These are phyloP conservation scores for Acanthurus leucopareius DNA, from an alignment of 2,797 vertebrate genomes.

Conservation along the genomic window DNA sequence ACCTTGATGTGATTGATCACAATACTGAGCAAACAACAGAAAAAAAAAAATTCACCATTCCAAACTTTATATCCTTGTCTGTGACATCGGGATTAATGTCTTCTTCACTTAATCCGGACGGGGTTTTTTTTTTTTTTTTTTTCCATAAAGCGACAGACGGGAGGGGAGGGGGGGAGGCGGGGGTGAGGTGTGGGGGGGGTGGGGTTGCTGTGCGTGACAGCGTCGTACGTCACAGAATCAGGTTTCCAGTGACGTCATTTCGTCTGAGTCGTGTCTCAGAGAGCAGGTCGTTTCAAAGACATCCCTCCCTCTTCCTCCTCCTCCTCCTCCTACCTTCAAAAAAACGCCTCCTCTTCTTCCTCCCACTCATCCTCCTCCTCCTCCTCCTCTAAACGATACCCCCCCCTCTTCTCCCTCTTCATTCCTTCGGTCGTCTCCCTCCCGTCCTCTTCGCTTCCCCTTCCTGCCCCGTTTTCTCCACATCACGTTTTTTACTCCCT, in stretches of 20 bases:
- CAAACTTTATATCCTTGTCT: background rate
- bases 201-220: slow-evolving; percentile 4
- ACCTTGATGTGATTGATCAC: slow-evolving; percentile 28
- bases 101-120: background rate
- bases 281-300: slow-evolving; percentile 83
- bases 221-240: slow-evolving; percentile 59
- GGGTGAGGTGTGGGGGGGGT: too few relatives aligned
- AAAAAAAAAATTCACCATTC: background rate
- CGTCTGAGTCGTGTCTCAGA: slow-evolving; percentile 73
- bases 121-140: background rate
- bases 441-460: too few relatives aligned
- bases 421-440: background rate
- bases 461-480: background rate
- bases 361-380: background rate
- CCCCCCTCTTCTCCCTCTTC: background rate
- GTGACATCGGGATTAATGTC: slow-evolving; percentile 11
- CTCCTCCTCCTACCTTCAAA: too few relatives aligned
- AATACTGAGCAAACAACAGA: background rate
- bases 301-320: background rate
- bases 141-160: background rate
- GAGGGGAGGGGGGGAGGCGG: too few relatives aligned
- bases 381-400: too few relatives aligned
- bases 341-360: slow-evolving; percentile 4
- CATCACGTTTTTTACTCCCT: background rate
- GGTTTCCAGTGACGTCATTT: slow-evolving; percentile 69